These are phyloP conservation scores for Drosophila insularis DNA, from an alignment of 1,140 invertebrate species.

Conservation along the genomic window DNA sequence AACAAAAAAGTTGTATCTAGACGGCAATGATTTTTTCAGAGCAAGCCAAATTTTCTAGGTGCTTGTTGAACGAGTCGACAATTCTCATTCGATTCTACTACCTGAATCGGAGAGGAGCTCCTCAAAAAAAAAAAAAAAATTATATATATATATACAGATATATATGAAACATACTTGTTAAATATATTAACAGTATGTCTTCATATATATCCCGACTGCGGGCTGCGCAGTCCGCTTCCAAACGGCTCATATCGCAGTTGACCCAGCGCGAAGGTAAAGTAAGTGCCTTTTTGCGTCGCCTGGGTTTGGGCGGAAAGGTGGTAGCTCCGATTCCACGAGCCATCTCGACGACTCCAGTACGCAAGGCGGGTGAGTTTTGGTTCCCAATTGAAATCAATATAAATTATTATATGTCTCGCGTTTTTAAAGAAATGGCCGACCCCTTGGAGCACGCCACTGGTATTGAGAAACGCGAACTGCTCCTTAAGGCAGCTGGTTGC, in stretches of 20 bases:
- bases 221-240: slow-evolving; percentile 39
- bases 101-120: neutral
- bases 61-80: neutral
- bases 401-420: neutral
- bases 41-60: neutral
- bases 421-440: slow-evolving; percentile 85
- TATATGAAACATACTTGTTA: neutral
- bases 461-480: slow-evolving; percentile 92
- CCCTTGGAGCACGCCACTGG: slow-evolving; percentile 96
- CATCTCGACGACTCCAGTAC: slow-evolving; percentile 53
- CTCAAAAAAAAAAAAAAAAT: neutral
- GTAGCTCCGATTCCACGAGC: slow-evolving; percentile 19
- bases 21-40: neutral
- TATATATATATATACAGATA: neutral
- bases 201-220: slow-evolving; percentile 59
- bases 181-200: slow-evolving; percentile 39
- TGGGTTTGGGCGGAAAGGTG: slow-evolving; percentile 39
- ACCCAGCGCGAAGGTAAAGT: slow-evolving; percentile 53
- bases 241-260: slow-evolving; percentile 65
- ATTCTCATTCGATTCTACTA: neutral
- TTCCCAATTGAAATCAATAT: slow-evolving; percentile 41
- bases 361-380: slow-evolving; percentile 48
- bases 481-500: slow-evolving; percentile 91
- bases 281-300: slow-evolving; percentile 27
- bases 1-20: too few species aligned